Evolutionary conservation across 2,797 vertebrate species (phyloP).

Genomic region (Mionectes olivaceus): DNA sequence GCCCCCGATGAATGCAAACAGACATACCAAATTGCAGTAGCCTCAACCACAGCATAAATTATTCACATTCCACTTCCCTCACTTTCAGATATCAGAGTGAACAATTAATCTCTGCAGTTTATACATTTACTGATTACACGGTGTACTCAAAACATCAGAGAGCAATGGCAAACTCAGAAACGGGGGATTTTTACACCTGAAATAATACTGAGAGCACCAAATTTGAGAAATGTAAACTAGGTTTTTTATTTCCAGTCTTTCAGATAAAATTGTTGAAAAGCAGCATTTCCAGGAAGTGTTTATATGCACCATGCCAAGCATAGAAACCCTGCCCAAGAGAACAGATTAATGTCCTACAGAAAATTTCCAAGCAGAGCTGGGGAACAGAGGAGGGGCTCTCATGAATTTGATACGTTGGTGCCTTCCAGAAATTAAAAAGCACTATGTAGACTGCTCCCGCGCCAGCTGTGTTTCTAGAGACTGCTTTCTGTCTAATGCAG

Average conservation of each 20-base stretch:
- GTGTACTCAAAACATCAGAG: not conserved
- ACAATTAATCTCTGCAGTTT: not conserved
- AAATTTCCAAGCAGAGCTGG: not conserved
- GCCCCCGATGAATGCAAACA: not conserved
- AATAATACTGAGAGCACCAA: not conserved
- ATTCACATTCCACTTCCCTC: not conserved
- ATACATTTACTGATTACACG: not conserved
- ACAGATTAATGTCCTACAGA: not conserved
- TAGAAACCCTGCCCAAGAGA: not conserved
- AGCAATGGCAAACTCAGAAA: not conserved
- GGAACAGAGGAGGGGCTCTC: not conserved
- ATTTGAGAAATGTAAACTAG: not conserved
- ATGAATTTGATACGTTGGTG: not conserved
- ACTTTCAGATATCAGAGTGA: not conserved
- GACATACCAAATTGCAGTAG: not conserved
- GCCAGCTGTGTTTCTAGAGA: constrained; percentile 2
- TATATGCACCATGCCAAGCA: not conserved
- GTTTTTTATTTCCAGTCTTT: not conserved
- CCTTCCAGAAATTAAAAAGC: constrained; percentile 15
- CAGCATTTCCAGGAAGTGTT: constrained; percentile 22
- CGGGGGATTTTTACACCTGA: fast-evolving
- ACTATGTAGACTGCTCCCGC: not conserved
- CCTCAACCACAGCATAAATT: not conserved
- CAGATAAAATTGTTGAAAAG: constrained; percentile 9
- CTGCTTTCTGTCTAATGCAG: not conserved